Conservation (phyloP, 2,888 invertebrate species). For the Taenaris catops region DNA sequence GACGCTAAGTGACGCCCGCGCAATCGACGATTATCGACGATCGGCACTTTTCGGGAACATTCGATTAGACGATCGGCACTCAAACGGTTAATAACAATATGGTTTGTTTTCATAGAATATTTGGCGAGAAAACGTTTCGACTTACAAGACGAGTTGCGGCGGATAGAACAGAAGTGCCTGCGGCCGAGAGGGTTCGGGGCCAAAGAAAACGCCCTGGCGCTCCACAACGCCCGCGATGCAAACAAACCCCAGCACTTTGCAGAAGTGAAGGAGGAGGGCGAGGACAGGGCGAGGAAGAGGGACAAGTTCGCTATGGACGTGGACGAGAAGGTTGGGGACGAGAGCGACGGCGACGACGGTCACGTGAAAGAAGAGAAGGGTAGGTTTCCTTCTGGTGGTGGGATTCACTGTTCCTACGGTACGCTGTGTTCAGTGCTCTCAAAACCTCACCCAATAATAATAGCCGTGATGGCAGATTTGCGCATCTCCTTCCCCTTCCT, state of each 20-base stretch:
- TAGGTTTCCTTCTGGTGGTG: too few species aligned
- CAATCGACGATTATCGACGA: too few species aligned
- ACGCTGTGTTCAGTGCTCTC: too few species aligned
- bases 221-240: constrained; percentile 20
- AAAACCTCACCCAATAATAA: too few species aligned
- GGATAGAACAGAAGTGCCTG: constrained; percentile 79
- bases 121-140: constrained; percentile 81
- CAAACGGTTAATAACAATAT: too few species aligned
- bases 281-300: constrained; percentile 42
- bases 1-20: too few species aligned
- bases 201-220: constrained; percentile 50
- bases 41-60: too few species aligned
- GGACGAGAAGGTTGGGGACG: constrained; percentile 54
- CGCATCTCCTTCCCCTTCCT: too few species aligned
- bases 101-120: too few species aligned
- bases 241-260: constrained; percentile 18
- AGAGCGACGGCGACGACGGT: constrained; percentile 61
- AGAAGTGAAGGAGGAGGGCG: constrained; percentile 26
- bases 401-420: too few species aligned
- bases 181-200: constrained; percentile 44
- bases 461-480: too few species aligned
- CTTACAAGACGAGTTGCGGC: constrained; percentile 82
- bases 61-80: too few species aligned
- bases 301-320: constrained; percentile 63
- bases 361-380: constrained; percentile 27